phyloP scores from a whole-genome alignment of 1,140 invertebrate genomes.

The Melanaphis sacchari region DNA sequence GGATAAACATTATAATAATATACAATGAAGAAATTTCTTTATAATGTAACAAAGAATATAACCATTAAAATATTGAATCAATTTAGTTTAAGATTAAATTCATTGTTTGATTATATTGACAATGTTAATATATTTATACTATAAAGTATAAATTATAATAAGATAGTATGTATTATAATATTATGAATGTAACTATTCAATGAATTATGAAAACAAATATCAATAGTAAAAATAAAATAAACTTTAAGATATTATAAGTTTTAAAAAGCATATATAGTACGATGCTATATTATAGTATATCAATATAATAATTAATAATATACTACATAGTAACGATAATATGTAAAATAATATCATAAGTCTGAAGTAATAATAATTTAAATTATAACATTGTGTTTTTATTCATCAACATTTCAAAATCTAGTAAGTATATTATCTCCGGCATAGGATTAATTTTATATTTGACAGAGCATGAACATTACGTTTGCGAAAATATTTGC shows the following conservation, averaged over 20 bases:
- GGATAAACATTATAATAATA: neutral
- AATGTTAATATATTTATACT: neutral
- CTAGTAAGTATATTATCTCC: neutral
- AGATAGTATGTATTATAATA: too few relatives aligned
- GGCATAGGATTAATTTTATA: conserved; percentile 7
- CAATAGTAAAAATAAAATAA: neutral
- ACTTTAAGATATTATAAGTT: neutral
- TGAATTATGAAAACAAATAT: neutral
- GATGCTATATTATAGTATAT: too few relatives aligned
- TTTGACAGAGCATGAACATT: conserved; percentile 43
- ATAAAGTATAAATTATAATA: too few relatives aligned
- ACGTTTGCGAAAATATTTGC: conserved; percentile 9
- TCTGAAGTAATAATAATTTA: neutral
- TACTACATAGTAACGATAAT: neutral
- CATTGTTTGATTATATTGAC: neutral
- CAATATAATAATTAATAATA: too few relatives aligned
- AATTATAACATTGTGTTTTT: neutral
- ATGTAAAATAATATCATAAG: neutral
- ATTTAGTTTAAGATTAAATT: neutral
- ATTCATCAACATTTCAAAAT: conserved; percentile 1
- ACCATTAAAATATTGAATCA: neutral
- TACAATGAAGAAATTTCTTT: neutral
- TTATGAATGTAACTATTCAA: neutral
- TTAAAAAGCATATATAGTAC: neutral
- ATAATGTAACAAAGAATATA: neutral